phyloP scores from a whole-genome alignment of 2,888 invertebrate genomes.

The Tillus elongatus region DNA sequence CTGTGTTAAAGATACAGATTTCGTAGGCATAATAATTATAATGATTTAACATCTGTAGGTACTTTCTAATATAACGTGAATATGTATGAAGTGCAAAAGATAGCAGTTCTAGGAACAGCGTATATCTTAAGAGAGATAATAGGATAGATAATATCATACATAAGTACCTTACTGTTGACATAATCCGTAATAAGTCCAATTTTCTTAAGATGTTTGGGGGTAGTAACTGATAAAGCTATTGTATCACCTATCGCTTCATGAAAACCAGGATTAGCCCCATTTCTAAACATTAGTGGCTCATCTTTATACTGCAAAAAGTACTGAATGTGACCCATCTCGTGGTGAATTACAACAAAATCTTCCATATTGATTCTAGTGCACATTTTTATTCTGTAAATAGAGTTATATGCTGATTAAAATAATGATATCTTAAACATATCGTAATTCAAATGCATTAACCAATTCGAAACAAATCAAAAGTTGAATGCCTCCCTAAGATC shows the following conservation, averaged over 20 bases:
- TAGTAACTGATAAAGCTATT: conserved; percentile 50
- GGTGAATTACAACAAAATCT: conserved; percentile 59
- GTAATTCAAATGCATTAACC: no score
- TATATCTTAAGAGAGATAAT: no score
- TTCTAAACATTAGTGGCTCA: conserved; percentile 45
- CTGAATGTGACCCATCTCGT: conserved; percentile 64
- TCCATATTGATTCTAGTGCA: conserved; percentile 50
- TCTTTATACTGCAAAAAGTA: conserved; percentile 54
- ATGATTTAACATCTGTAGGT: no score
- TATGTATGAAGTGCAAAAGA: no score
- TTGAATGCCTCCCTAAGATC: no score
- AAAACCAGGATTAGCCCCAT: conserved; percentile 52
- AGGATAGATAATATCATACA: no score
- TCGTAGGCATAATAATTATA: no score
- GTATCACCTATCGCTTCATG: conserved; percentile 58
- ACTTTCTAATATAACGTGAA: no score
- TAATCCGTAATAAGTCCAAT: conserved; percentile 41
- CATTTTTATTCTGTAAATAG: conserved; percentile 47
- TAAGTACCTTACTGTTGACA: conserved; percentile 29
- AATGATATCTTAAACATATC: no score
- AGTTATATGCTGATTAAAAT: not conserved
- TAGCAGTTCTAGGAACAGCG: no score
- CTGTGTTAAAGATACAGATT: no score
- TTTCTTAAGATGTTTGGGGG: conserved; percentile 44
- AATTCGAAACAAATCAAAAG: no score